Base-by-base conservation (phyloP, 2,888 invertebrate species). In the Papilio elwesi region DNA sequence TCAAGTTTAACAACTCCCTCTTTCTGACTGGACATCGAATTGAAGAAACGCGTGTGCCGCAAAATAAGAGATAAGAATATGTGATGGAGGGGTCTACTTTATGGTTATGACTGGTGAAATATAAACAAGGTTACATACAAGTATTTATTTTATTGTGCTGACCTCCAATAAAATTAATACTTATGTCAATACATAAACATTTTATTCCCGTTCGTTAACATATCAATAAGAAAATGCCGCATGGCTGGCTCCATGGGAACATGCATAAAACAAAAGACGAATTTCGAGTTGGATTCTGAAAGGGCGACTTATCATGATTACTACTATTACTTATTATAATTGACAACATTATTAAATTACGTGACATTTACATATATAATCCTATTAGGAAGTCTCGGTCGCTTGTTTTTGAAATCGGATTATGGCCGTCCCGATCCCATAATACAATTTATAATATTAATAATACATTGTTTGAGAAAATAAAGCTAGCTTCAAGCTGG, bases 361-460 rank as follows among this genome's bases (percentile, higher is more conserved):
- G n/a, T 59, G 38, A 59, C 38, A 38, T 43, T 62, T n/a, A 43
- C 43, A 62, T 62, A 62, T 15, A n/a, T 62, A 62, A 62, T 62
- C 59, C 7, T 43, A 9, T 62, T 62, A 43, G 13, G 51, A 9
- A 43, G 59, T 6, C 43, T 43, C 59, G 10, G 59, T 43, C 59
- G 43, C 15, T 43, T 62, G 59, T 59, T 59, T 59, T 43, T 8
- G n/a, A 43, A 62, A 62, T 43, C 43, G 43, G 59, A 43, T 62
- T 43, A 62, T 11, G 43, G 10, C 59, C n/a, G 59, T 43, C 9
- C 15, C 13, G 9, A n/a, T 43, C n/a, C 43, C 59, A 43, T 43
- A 62, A 59, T 38, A 36, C 38, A 62, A 6, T 62, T 36, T 9
- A 59, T 57, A 57, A 57, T 59, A 59, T 38, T 38, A 38, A 55